A percentile compares a stretch with the other conserved stretches of the same genome.
Conservation (phyloP, 2,113 vertebrate species). For the Platysteira castanea region DNA sequence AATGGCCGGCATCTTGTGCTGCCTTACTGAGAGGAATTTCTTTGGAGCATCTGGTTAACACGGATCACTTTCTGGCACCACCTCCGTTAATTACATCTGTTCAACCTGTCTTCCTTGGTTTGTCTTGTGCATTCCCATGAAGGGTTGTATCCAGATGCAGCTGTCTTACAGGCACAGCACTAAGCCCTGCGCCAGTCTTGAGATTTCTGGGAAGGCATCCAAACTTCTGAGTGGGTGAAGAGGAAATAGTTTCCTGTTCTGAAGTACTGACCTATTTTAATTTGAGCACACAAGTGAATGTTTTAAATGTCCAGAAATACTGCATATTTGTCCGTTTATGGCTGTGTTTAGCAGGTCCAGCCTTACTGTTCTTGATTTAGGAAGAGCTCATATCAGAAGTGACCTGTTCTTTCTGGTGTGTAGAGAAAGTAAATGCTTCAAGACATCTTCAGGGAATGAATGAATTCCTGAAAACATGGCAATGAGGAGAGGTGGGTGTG, state of each 20-base stretch:
- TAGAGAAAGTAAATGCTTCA: background rate
- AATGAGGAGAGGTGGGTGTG: background rate
- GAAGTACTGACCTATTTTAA: constrained; percentile 29
- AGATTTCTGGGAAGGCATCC: constrained; percentile 61
- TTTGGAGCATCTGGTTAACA: background rate
- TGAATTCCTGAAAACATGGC: background rate
- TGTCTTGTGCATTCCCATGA: background rate
- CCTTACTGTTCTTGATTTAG: background rate
- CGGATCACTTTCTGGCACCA: constrained; percentile 8
- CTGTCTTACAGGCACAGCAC: constrained; percentile 26
- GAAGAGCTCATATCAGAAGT: background rate
- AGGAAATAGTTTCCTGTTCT: constrained; percentile 46
- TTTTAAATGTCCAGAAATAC: background rate
- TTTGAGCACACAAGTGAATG: background rate
- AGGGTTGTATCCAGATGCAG: constrained; percentile 40
- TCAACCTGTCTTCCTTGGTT: constrained; percentile 11
- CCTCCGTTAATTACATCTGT: background rate
- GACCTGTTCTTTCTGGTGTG: background rate
- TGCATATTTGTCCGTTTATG: background rate
- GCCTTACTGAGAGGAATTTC: background rate
- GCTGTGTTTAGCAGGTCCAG: background rate
- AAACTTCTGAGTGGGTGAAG: constrained; percentile 43
- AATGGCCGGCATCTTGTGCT: background rate
- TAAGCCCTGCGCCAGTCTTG: constrained; percentile 8
- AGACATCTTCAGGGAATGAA: background rate